These are phyloP conservation scores for Tachina grossa DNA, from an alignment of 2,888 invertebrate genomes.

Conservation along the genomic window DNA sequence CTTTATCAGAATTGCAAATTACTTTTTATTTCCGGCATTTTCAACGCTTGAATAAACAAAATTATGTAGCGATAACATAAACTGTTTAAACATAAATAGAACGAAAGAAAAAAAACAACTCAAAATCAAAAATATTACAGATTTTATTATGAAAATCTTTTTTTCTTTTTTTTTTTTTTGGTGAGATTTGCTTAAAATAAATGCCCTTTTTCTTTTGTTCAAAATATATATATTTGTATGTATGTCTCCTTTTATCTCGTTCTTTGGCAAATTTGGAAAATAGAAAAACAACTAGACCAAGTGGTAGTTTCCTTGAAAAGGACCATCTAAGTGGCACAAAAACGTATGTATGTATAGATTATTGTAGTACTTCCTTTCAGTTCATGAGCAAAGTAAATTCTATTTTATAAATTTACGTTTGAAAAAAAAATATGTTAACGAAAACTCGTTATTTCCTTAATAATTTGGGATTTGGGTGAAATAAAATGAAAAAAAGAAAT, in stretches of 20 bases:
- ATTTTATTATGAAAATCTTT: not conserved
- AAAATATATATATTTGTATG: not conserved
- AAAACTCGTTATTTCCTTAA: constrained; percentile 51
- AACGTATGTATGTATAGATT: constrained; percentile 47
- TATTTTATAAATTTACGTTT: constrained; percentile 13
- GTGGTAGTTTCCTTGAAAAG: constrained; percentile 43
- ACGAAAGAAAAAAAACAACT: not conserved
- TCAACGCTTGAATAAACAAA: constrained; percentile 80
- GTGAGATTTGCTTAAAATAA: not conserved
- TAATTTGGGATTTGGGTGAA: constrained; percentile 37
- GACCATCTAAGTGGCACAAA: constrained; percentile 28
- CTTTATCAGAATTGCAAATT: constrained; percentile 80
- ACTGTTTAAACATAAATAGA: constrained; percentile 59
- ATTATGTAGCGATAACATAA: constrained; percentile 74
- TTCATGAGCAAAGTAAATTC: constrained; percentile 1
- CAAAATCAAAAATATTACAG: constrained; percentile 35
- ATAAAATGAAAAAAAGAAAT: not conserved
- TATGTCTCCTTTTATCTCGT: not conserved
- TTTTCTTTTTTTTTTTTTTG: not conserved
- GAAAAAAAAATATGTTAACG: constrained; percentile 30
- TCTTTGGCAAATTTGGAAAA: not conserved
- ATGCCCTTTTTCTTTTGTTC: constrained; percentile 3
- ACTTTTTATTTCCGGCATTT: constrained; percentile 81
- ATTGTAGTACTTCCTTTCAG: not conserved
- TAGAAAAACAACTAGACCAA: constrained; percentile 15